Base-by-base conservation (phyloP, 2,888 invertebrate genomes). In the Boloria euphrosyne region DNA sequence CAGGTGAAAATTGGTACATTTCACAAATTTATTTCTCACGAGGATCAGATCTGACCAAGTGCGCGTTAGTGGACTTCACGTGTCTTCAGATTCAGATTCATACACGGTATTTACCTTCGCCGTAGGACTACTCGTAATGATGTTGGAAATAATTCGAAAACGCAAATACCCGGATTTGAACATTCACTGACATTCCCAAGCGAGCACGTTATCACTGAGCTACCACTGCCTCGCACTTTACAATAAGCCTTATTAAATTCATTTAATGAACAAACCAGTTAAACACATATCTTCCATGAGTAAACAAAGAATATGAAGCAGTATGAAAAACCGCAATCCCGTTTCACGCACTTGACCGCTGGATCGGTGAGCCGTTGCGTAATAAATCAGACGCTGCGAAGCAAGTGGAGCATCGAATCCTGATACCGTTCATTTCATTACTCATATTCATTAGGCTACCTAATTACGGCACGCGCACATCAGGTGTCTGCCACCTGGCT, bases 341-440 rank as follows among this genome's bases (percentile, higher is more conserved):
- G 67, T 63, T 54, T 13, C 44, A 49, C 55, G 72, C 69, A 62
- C 65, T 69, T 62, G 67, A 67, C 69, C 67, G 69, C 67, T 27
- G 63, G 66, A 62, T 67, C 67, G 70, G 55, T 63, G 62, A 60
- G 55, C 65, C 62, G 64, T 71, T 68, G 66, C 71, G 62, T 68
- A 70, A 70, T 70, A 67, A 70, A 70, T 67, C 60, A 69, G 62
- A 46, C 46, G 59, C 58, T 49, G 57, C 61, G 16, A 51, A 64
- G 47, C 60, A 66, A 68, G 68, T 68, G 50, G 66, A 62, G 62
- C 67, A 62, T 65, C 62, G 57, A 47, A 47, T 57, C 17, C 50
- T 59, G 46, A 50, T 66, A 61, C 66, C 58, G 61, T 70, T 72
- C 66, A 69, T 70, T 70, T 68, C n/a, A 51, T 58, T 50, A 50